Evolutionary conservation across 2,888 invertebrate species (phyloP), one percentile per base, ranked within the genome.

Genomic region (Oegoconia quadripuncta): DNA sequence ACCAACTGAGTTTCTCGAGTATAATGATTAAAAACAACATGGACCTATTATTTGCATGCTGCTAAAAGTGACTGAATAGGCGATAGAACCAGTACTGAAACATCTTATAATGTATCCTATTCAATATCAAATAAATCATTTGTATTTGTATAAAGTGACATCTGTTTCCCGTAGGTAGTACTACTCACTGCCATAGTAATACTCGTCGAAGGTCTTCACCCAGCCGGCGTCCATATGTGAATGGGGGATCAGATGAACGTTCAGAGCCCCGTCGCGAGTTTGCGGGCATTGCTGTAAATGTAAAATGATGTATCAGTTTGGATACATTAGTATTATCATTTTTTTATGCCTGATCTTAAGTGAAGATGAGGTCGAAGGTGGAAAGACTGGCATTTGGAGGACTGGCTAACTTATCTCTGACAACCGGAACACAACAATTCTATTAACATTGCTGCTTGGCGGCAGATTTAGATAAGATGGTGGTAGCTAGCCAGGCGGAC

Each of bases 201-300:
- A 95, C 62, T 95, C 93, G 59, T 95, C 95, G 2, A 94, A 93
- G 0, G 95, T 95, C 72, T 94, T 93, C 28, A 95, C 86, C 95
- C 95, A 96, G 1, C 95, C 95, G 0, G 95, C 94, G 64, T 96
- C 95, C 83, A 95, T 93, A 67, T 95, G 95, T 0, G 94, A 93
- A 60, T 96, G 95, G 0, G 94, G 89, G 0, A 92, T 71, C 0
- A 86, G 42, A 12, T 86, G 84, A 0, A 86, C 82, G 26, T 86
- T 86, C 1, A 86, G 25, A 0, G 79, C 80, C 0, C 84, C 84
- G 1, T 86, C 86, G 37, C 77, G 59, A 0, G 83, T 83, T 37
- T 60, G 65, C 0, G 84, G 75, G 30, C 84, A 84, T 84, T 82
- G 83, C 84, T 86, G 52, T 0, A 63, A 53, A 2, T 34, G 1